Base-by-base conservation (phyloP, 2,113 vertebrate genomes). In the Cryptomyrus ogoouensis region DNA sequence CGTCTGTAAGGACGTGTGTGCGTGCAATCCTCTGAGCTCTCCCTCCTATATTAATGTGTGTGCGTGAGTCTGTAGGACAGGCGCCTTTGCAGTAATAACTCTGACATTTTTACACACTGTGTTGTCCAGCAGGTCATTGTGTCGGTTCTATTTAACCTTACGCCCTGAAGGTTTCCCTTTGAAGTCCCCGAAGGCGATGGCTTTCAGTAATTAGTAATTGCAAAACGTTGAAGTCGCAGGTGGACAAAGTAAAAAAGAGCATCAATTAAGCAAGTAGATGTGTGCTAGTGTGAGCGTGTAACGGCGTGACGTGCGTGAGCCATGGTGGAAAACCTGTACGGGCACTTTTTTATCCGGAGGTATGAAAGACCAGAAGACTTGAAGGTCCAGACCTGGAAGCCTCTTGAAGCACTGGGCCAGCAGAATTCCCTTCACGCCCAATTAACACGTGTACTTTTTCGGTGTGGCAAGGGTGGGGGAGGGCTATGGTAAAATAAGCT, bases 391-490 rank as follows among this genome's bases (percentile, higher is more conserved):
- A 89, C 90, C 88, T 88, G 27, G 70, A 89, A 90, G 88, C 85
- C 50, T 58, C 88, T 90, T 84, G 35, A 62, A 91, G 88, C 89
- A 91, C 91, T 91, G 90, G 74, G 44, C 27, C 62, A 24, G 89
- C 83, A 91, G 88, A 80, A 5, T 89, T 89, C 13, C 84, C 89
- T 88, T 91, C 89, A 88, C 80, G 88, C 89, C 77, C 70, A 91
- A 39, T 89, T 89, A 90, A 44, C 49, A 47, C 90, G 56, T 88
- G n/a, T 74, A 42, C 90, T 35, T 35, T 83, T 53, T 13, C 0
- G 39, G 74, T 52, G 39, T 39, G 50, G 7, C 10, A 52, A 53
- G 2, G 24, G 47, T 3, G 44, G 24, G 70, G 90, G 27, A 10
- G 21, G 7, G n/a, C 27, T 53, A 21, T 24, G 39, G 53, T 24